Evolutionary conservation across 2,113 vertebrate genomes (phyloP).

Genomic region (Megaptera novaeangliae): DNA sequence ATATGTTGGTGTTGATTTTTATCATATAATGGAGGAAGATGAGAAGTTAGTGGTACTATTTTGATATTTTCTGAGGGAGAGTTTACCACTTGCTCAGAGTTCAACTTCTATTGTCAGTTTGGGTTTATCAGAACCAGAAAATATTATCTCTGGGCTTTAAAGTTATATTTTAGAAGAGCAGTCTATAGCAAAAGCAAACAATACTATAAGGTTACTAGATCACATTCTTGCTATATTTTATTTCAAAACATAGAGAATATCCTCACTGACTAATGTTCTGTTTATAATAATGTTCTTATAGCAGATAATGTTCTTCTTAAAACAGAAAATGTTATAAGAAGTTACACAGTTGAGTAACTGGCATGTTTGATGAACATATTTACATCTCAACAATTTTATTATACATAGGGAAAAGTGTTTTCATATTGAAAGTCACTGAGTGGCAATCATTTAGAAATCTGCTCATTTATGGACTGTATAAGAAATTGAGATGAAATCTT

Average conservation of each 20-base stretch:
- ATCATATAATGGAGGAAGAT: not conserved
- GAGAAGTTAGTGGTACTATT: conserved; percentile 8
- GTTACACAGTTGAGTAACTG: not conserved
- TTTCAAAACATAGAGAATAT: not conserved
- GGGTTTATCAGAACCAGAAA: not conserved
- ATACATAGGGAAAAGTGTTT: not conserved
- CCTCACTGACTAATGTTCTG: not conserved
- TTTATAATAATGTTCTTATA: not conserved
- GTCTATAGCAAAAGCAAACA: not conserved
- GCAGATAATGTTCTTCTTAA: not conserved
- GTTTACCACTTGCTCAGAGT: not conserved
- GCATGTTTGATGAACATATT: not conserved
- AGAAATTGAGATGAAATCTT: not conserved
- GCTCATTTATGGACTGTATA: not conserved
- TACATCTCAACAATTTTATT: not conserved
- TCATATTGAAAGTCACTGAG: not conserved
- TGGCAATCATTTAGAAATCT: not conserved
- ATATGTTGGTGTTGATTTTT: not conserved
- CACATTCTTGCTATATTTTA: conserved; percentile 17
- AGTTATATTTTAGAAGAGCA: conserved; percentile 7
- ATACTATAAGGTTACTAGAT: not conserved
- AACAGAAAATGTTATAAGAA: not conserved
- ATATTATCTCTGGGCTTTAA: not conserved
- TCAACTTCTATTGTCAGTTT: conserved; percentile 20
- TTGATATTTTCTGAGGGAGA: not conserved